Evolutionary conservation across 2,888 invertebrate genomes (phyloP).

Genomic region (Gymnoscelis rufifasciata): DNA sequence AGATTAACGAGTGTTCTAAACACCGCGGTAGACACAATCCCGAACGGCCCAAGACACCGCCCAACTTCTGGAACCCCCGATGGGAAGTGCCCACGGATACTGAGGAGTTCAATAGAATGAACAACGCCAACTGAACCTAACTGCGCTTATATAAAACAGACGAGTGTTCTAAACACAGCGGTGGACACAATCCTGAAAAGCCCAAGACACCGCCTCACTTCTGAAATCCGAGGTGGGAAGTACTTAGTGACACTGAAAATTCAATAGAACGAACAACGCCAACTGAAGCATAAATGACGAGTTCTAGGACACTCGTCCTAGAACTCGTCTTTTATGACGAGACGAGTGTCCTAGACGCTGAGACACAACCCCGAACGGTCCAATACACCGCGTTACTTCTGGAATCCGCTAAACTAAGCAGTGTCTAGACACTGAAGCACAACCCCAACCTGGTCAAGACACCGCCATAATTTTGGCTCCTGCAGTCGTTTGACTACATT

Average conservation of each 20-base stretch:
- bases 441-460: too few species aligned
- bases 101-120: slow-evolving; percentile 62
- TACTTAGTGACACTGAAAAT: slow-evolving; percentile 50
- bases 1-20: slow-evolving; percentile 63
- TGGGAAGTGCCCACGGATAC: slow-evolving; percentile 66
- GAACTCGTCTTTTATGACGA: too few species aligned
- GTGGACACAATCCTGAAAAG: slow-evolving; percentile 16
- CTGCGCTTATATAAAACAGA: background rate
- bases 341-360: too few species aligned
- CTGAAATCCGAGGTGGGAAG: slow-evolving; percentile 66
- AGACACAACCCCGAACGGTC: background rate
- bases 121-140: slow-evolving; percentile 38
- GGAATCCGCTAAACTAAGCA: background rate
- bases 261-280: background rate
- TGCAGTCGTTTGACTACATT: too few species aligned
- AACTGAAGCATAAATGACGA: too few species aligned
- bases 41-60: slow-evolving; percentile 54
- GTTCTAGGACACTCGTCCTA: too few species aligned
- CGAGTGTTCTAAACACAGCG: slow-evolving; percentile 20
- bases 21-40: slow-evolving; percentile 64
- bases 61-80: slow-evolving; percentile 67
- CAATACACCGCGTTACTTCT: background rate
- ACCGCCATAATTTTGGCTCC: too few species aligned
- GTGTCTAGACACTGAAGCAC: too few species aligned
- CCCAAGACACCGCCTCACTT: slow-evolving; percentile 38